These are phyloP conservation scores for Saguinus midas DNA, from an alignment of 2,113 vertebrate genomes.

Conservation along the genomic window DNA sequence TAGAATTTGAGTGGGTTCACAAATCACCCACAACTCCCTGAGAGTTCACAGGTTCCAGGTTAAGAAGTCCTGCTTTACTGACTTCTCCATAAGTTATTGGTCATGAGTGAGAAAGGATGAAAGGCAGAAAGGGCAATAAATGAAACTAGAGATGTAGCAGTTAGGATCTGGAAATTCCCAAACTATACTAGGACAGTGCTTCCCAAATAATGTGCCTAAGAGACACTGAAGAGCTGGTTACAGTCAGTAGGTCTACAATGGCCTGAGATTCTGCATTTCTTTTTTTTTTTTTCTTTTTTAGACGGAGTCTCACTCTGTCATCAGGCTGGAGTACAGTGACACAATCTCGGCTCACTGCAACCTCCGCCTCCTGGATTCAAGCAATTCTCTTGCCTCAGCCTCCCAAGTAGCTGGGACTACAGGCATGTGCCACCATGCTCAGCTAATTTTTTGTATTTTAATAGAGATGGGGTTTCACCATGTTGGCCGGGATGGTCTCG, in stretches of 20 bases:
- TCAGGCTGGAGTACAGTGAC: too few species aligned
- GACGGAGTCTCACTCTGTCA: too few species aligned
- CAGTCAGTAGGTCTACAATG: background rate
- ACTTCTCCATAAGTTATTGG: background rate
- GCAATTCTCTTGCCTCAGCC: too few species aligned
- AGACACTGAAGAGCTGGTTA: background rate
- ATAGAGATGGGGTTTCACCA: too few species aligned
- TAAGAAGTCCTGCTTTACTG: background rate
- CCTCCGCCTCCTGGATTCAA: too few species aligned
- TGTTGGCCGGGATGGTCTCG: too few species aligned
- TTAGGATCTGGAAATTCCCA: background rate
- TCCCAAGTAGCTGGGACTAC: too few species aligned
- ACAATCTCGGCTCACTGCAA: too few species aligned
- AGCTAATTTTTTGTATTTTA: too few species aligned
- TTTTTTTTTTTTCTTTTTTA: too few species aligned
- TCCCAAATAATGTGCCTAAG: background rate
- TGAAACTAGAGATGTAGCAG: background rate
- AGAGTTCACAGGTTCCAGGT: background rate
- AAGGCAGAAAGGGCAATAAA: background rate
- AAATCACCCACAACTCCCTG: background rate
- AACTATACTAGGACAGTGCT: background rate
- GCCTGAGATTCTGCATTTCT: background rate
- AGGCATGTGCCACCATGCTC: too few species aligned
- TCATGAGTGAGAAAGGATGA: background rate
- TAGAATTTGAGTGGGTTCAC: background rate